A percentile compares a stretch with the other conserved stretches of the same genome.
phyloP scores from a whole-genome alignment of 2,113 vertebrate species.

The Delphinapterus leucas region DNA sequence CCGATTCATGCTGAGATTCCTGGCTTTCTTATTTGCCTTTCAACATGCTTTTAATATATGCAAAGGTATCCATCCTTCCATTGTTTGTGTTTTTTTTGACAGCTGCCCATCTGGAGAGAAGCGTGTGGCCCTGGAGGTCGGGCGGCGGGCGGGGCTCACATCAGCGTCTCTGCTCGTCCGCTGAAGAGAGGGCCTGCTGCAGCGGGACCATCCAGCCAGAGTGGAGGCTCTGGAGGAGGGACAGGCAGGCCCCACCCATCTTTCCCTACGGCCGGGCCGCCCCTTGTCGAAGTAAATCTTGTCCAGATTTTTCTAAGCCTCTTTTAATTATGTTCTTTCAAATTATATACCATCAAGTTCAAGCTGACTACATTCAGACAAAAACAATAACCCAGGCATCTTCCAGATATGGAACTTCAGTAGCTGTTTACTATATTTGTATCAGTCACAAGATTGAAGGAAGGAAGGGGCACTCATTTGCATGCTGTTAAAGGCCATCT shows the following conservation, averaged over 20 bases:
- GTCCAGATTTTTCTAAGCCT: slow-evolving; percentile 57
- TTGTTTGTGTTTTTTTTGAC: slow-evolving; percentile 17
- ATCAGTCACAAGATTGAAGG: slow-evolving; percentile 25
- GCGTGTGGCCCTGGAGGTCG: fast-evolving
- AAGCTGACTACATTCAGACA: slow-evolving; percentile 51
- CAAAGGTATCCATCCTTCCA: slow-evolving; percentile 42
- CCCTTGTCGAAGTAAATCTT: background rate
- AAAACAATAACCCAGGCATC: slow-evolving; percentile 51
- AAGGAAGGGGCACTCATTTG: slow-evolving; percentile 9
- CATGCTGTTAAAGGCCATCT: slow-evolving; percentile 46
- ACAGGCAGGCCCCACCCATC: no score
- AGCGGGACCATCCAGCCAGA: no score
- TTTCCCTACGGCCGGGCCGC: no score
- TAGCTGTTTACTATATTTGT: background rate
- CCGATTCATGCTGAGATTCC: slow-evolving; percentile 77
- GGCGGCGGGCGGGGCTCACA: no score
- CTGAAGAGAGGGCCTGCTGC: no score
- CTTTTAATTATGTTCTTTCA: slow-evolving; percentile 68
- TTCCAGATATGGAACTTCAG: background rate
- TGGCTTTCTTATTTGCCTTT: slow-evolving; percentile 62
- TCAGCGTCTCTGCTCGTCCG: no score
- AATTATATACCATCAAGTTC: slow-evolving; percentile 56
- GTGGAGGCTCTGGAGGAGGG: no score
- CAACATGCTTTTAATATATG: slow-evolving; percentile 34
- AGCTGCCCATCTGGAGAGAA: slow-evolving; percentile 44